Percentiles rank a stretch among this genome's conserved stretches.
These are phyloP conservation scores for Globodera ellingtonae DNA, from an alignment of 1,140 invertebrate species.

Conservation along the genomic window DNA sequence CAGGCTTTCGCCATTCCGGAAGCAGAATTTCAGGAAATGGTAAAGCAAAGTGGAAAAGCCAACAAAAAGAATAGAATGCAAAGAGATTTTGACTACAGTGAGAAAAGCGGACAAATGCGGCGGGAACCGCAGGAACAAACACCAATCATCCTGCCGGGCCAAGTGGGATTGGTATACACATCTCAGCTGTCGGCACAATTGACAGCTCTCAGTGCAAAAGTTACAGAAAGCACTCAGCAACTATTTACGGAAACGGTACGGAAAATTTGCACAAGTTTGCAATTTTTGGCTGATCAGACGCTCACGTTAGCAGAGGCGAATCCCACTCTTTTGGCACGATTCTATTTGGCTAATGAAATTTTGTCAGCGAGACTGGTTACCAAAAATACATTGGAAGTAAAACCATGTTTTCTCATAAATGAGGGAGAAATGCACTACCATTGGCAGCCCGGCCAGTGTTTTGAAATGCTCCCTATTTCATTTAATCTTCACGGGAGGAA, in stretches of 20 bases:
- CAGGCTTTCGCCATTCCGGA: constrained; percentile 10
- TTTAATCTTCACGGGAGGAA: constrained; percentile 6
- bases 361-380: background rate
- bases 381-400: background rate
- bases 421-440: constrained; percentile 5
- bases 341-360: background rate
- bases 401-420: constrained; percentile 7
- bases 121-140: background rate
- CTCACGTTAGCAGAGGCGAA: constrained; percentile 6
- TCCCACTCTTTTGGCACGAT: constrained; percentile 12
- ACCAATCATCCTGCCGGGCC: background rate
- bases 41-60: background rate
- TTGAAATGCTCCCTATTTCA: constrained; percentile 1
- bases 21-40: background rate
- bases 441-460: constrained; percentile 3
- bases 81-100: background rate
- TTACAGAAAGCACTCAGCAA: constrained; percentile 1
- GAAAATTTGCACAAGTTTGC: constrained; percentile 9
- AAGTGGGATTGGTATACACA: constrained; percentile 1
- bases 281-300: constrained; percentile 15
- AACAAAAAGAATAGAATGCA: background rate
- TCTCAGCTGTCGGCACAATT: constrained; percentile 5
- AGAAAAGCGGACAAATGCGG: background rate
- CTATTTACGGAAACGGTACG: constrained; percentile 9
- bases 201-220: background rate